These are phyloP conservation scores for Ctenopoma multispine DNA, from an alignment of 2,797 vertebrate genomes.

Conservation along the genomic window DNA sequence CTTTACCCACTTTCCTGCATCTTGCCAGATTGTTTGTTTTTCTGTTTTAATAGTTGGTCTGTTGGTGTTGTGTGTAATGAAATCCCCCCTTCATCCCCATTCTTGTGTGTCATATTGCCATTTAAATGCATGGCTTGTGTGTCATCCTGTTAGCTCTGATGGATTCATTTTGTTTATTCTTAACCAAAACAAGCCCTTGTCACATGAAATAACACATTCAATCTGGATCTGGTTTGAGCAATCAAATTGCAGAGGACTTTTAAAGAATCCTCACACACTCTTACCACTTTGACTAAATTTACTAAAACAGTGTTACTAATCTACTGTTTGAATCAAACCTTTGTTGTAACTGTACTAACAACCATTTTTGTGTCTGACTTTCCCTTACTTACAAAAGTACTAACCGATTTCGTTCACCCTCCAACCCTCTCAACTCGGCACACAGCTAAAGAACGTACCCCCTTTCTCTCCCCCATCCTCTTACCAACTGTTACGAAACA, in stretches of 20 bases:
- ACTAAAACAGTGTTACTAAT: constrained; percentile 87
- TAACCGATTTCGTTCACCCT: constrained; percentile 85
- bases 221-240: constrained; percentile 82
- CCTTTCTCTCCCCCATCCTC: constrained; percentile 23
- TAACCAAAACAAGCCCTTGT: constrained; percentile 76
- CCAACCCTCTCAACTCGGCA: constrained; percentile 71
- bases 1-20: constrained; percentile 56
- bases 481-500: constrained; percentile 39
- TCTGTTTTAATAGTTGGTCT: constrained; percentile 31
- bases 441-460: constrained; percentile 17
- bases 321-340: constrained; percentile 84
- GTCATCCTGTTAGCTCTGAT: constrained; percentile 77
- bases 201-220: constrained; percentile 77
- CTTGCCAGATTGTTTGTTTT: constrained; percentile 51
- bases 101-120: constrained; percentile 33
- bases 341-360: constrained; percentile 91
- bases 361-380: constrained; percentile 92
- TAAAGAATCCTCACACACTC: constrained; percentile 74
- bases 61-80: constrained; percentile 67
- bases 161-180: constrained; percentile 82
- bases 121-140: constrained; percentile 83
- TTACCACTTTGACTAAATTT: constrained; percentile 76
- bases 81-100: constrained; percentile 1
- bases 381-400: constrained; percentile 89
- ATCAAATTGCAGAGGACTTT: constrained; percentile 84